phyloP scores from a whole-genome alignment of 2,888 invertebrate species.

The Heliconius aoede region DNA sequence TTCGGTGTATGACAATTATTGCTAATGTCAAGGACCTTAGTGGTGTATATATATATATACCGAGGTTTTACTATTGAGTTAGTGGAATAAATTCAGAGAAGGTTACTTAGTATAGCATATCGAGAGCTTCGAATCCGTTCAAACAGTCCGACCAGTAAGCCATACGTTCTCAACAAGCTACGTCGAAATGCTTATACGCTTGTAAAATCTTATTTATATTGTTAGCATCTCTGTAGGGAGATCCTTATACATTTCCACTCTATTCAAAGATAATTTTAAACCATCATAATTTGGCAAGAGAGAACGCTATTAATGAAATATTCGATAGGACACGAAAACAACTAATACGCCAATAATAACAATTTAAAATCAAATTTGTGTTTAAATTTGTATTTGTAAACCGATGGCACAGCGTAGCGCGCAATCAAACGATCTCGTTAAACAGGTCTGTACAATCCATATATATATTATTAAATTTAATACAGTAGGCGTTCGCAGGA shows the following conservation, averaged over 20 bases:
- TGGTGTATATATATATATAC: slow-evolving; percentile 20
- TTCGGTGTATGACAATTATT: slow-evolving; percentile 29
- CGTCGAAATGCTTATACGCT: too few relatives aligned
- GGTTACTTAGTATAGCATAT: slow-evolving; percentile 17
- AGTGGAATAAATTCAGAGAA: slow-evolving; percentile 12
- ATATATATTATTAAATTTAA: slow-evolving; percentile 53
- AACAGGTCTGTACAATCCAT: slow-evolving; percentile 34
- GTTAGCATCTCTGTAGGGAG: too few relatives aligned
- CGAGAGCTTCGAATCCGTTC: neutral
- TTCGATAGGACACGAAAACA: neutral
- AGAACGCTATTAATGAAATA: too few relatives aligned
- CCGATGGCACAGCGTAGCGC: neutral
- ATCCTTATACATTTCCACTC: too few relatives aligned
- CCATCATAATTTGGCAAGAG: too few relatives aligned
- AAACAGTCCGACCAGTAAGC: too few relatives aligned
- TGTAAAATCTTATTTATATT: too few relatives aligned
- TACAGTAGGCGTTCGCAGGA: slow-evolving; percentile 66
- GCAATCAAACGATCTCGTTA: slow-evolving; percentile 28
- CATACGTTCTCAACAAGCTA: too few relatives aligned
- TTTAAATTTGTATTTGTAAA: slow-evolving; percentile 29
- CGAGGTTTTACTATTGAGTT: slow-evolving; percentile 23
- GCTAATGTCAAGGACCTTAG: slow-evolving; percentile 29
- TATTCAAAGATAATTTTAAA: too few relatives aligned
- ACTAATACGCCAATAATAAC: neutral
- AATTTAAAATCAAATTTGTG: slow-evolving; percentile 26